Evolutionary conservation across 2,797 vertebrate genomes (phyloP), one percentile per base, ranked within the genome.

Genomic region (Serranus cabrilla): DNA sequence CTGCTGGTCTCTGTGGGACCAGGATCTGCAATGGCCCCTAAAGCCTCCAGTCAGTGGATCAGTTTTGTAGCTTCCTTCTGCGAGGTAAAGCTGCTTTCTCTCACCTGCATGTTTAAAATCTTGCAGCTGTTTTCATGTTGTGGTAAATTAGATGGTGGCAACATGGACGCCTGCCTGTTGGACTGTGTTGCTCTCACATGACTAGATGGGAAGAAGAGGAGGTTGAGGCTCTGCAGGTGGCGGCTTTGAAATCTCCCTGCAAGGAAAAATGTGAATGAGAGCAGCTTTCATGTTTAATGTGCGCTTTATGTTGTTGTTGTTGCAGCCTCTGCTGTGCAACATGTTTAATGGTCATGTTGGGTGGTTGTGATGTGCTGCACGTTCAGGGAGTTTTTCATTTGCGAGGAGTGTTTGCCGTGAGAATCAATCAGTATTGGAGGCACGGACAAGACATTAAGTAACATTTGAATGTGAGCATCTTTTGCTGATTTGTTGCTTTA

Each of bases 31-130:
- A 17, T 39, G 70, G 76, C 62, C 59, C 77, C 69, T 68, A 3
- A 65, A 82, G n/a, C 69, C 72, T 56, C 20, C 7, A 27, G 27
- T 81, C 51, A 2, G 55, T 25, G 78, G 67, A 82, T 71, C 84
- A 25, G 72, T 11, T 13, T 34, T 34, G 34, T 34, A 34, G 55
- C 46, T 12, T 71, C 69, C 65, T 45, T 54, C 65, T 46, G 51
- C 9, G 40, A 89, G 91, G 88, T 89, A 90, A 89, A 87, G 7
- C 74, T 7, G 51, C 59, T 60, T 64, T 57, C 46, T 42, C 18
- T 61, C 9, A 23, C 47, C 45, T 20, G 46, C 49, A 11, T 5
- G 13, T 10, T 16, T 17, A 3, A 66, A 23, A 60, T 2, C 0
- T 18, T 8, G n/a, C 47, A 39, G 34, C n/a, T 16, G 34, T 7